Conservation (phyloP, 2,797 vertebrate species). For the Pipistrellus pygmaeus region DNA sequence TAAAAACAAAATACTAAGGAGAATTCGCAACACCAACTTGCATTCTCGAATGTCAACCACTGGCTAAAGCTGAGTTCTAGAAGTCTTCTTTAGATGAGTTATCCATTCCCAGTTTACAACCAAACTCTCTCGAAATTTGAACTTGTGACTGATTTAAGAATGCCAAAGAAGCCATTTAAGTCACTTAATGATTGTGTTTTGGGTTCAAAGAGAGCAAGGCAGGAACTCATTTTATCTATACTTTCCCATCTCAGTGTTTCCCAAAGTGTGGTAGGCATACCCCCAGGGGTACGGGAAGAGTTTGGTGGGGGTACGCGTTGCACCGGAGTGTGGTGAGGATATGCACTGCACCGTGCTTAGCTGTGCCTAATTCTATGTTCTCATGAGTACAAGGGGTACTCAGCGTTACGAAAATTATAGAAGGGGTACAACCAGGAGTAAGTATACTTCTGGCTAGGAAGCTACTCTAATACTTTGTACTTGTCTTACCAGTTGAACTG, state of each 20-base stretch:
- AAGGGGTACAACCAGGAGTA: not conserved
- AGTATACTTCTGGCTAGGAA: not conserved
- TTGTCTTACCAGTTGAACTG: not conserved
- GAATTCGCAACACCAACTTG: not conserved
- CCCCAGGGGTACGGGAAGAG: no score
- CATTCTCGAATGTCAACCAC: conserved; percentile 2
- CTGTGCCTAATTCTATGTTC: no score
- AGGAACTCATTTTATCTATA: not conserved
- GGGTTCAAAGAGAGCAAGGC: not conserved
- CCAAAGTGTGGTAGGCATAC: no score
- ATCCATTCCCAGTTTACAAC: not conserved
- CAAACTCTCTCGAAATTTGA: not conserved
- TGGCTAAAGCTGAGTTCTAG: not conserved
- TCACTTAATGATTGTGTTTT: conserved; percentile 5
- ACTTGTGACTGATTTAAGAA: conserved; percentile 38
- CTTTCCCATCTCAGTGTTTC: no score
- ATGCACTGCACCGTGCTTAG: no score
- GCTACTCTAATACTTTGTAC: not conserved
- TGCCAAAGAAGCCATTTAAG: not conserved
- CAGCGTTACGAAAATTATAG: no score
- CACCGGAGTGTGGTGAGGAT: no score
- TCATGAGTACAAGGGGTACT: no score
- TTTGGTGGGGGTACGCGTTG: no score
- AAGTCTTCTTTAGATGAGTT: not conserved
- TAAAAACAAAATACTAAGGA: not conserved